Evolutionary conservation across 2,888 invertebrate genomes (phyloP).

Genomic region (Caenorhabditis japonica): DNA sequence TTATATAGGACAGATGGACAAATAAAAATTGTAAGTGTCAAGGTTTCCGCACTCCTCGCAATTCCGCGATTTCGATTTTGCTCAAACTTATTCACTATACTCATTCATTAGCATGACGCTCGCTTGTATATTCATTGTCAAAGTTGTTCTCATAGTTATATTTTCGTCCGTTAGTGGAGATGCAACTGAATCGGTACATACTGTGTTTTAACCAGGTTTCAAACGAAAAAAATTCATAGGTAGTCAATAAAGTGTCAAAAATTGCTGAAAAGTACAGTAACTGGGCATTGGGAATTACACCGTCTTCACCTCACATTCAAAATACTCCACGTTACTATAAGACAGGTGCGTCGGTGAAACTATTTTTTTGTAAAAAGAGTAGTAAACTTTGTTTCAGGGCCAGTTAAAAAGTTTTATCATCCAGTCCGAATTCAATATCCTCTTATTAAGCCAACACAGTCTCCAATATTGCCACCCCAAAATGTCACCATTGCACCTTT

Average conservation of each 20-base stretch:
- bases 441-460: constrained; percentile 11
- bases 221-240: constrained; percentile 4
- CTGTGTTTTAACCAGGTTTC: background rate
- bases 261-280: constrained; percentile 48
- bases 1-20: too few relatives aligned
- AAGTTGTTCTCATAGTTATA: too few relatives aligned
- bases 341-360: constrained; percentile 9
- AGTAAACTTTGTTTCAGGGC: constrained; percentile 24
- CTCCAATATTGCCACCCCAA: constrained; percentile 1
- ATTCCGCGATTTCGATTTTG: too few relatives aligned
- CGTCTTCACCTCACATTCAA: constrained; percentile 14
- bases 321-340: constrained; percentile 26
- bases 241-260: constrained; percentile 18
- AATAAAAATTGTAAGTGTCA: too few relatives aligned
- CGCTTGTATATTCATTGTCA: too few relatives aligned
- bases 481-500: constrained; percentile 10
- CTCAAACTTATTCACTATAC: too few relatives aligned
- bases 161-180: constrained; percentile 17
- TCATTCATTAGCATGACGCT: too few relatives aligned
- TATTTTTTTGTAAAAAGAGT: background rate
- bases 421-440: constrained; percentile 27
- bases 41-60: too few relatives aligned
- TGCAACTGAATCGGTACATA: constrained; percentile 12
- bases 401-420: constrained; percentile 41
- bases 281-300: constrained; percentile 32